Conservation (phyloP, 2,113 vertebrate genomes). For the Petromus typicus region DNA sequence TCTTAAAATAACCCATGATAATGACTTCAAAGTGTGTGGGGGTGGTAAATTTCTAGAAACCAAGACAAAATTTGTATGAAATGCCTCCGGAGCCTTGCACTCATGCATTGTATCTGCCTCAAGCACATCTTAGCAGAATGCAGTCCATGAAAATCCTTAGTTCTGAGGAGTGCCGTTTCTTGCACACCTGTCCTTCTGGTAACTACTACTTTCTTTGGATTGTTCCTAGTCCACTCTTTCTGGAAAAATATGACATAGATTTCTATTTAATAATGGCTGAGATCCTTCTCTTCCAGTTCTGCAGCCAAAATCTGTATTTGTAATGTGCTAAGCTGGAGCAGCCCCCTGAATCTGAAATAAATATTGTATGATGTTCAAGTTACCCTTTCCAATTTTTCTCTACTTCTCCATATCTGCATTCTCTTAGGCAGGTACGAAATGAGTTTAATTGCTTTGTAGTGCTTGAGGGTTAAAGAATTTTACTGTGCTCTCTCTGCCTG, state of each 20-base stretch:
- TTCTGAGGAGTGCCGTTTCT: neutral
- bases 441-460: neutral
- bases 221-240: neutral
- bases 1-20: neutral
- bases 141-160: neutral
- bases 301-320: neutral
- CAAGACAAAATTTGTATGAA: neutral
- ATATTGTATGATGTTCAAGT: neutral
- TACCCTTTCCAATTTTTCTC: neutral
- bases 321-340: slow-evolving; percentile 22
- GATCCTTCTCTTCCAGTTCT: neutral
- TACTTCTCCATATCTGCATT: neutral
- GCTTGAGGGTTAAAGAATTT: neutral
- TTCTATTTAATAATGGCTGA: slow-evolving; percentile 2
- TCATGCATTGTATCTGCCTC: slow-evolving; percentile 1
- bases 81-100: neutral
- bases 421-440: neutral
- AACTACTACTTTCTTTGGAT: neutral
- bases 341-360: neutral
- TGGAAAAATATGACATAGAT: neutral
- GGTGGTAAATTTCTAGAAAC: neutral
- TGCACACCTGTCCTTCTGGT: slow-evolving; percentile 15
- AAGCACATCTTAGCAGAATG: neutral
- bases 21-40: neutral
- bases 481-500: neutral